These are phyloP conservation scores for Erpetoichthys calabaricus DNA, from an alignment of 2,797 vertebrate species.

Conservation along the genomic window DNA sequence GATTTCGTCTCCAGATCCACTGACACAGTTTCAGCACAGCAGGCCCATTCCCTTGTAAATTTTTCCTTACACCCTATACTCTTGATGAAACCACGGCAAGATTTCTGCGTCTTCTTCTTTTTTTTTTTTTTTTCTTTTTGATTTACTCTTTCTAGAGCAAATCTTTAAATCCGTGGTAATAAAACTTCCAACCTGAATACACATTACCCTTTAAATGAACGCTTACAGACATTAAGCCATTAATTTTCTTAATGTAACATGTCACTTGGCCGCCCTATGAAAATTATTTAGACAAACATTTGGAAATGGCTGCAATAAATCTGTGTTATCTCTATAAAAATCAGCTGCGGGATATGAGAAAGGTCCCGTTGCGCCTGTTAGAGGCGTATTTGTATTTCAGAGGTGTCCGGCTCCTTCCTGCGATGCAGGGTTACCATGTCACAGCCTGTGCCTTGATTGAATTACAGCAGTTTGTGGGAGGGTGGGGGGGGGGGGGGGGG, in stretches of 20 bases:
- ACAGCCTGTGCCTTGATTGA: conserved; percentile 56
- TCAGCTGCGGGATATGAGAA: conserved; percentile 49
- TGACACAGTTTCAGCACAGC: conserved; percentile 1
- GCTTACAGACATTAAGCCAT: conserved; percentile 14
- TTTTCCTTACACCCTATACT: not conserved
- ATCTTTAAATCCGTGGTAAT: conserved; percentile 7
- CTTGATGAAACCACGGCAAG: not conserved
- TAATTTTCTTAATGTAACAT: conserved; percentile 19
- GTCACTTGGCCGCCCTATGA: conserved; percentile 11
- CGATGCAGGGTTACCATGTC: conserved; percentile 54
- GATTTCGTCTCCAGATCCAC: conserved; percentile 1
- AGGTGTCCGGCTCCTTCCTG: conserved; percentile 25
- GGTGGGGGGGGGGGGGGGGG: too few relatives aligned
- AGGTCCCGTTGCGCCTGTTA: conserved; percentile 65
- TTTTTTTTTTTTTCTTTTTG: not conserved
- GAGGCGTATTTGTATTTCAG: conserved; percentile 51
- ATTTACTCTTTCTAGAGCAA: conserved; percentile 5
- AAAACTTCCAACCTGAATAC: conserved; percentile 8
- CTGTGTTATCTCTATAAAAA: conserved; percentile 48
- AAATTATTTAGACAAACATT: conserved; percentile 15
- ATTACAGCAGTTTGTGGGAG: conserved; percentile 58
- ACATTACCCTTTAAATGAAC: conserved; percentile 5
- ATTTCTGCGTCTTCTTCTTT: not conserved
- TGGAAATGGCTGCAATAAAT: conserved; percentile 37
- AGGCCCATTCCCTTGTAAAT: not conserved